Base-by-base conservation (phyloP, 2,888 invertebrate species). In the Trichogramma dendrolimi region DNA sequence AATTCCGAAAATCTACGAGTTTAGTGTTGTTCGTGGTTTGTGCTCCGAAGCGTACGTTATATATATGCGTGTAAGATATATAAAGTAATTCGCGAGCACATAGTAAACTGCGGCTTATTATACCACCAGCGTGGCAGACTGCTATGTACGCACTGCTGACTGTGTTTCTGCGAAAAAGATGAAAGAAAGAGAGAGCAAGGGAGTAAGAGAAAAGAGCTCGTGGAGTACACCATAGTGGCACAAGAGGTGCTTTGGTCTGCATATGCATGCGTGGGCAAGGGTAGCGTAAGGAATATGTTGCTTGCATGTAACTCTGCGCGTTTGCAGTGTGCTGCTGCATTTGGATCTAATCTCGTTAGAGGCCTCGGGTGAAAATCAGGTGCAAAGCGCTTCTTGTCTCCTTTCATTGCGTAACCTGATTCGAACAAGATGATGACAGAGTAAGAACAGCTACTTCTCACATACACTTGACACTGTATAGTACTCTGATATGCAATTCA, bases 381-480 rank as follows among this genome's bases (percentile, higher is more conserved):
- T 69, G 70, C 67, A 64, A 65, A 57, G 27, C 39, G 65, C 65
- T 67, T 70, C 69, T 62, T 61, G 64, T 68, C 57, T 55, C 57
- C 41, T 27, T 27, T 27, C 27, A 27, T 27, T 27, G 27, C 27
- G 27, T 27, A 27, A 27, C 3, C 27, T 27, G 27, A 27, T 27
- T 27, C 27, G 27, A 27, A 27, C 27, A 27, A 27, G 27, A 27
- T 27, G 27, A 27, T 27, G 27, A 27, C 27, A 27, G 27, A 27
- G 27, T 27, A 27, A 27, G 27, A 27, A 27, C 27, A 27, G 27
- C 27, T 27, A 27, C 27, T 27, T 27, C 27, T 27, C 27, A 27
- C 27, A 27, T 27, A 27, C 27, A 27, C 27, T 27, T 27, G 27
- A 27, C 1, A 27, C 27, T 27, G 27, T 27, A 27, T 27, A 27